Evolutionary conservation across 2,888 invertebrate genomes (phyloP), one percentile per base, ranked within the genome.

Genomic region (Elysia crispata): DNA sequence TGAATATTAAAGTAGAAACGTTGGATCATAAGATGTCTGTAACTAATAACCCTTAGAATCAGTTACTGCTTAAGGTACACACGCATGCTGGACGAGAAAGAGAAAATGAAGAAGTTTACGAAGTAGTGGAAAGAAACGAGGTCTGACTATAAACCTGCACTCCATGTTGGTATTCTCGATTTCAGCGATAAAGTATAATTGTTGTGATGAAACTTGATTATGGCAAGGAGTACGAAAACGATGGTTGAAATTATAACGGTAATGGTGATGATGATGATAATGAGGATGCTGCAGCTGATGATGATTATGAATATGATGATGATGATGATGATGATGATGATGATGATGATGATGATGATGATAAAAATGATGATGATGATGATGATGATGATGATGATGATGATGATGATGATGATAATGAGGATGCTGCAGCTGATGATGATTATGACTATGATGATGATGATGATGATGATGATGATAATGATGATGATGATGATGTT

Each of bases 381-480:
- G 60, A 13, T 60, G 60, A 60, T 60, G 60, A 25, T 60, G 60
- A 60, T 60, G 60, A 60, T 60, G 60, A 60, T 60, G 60, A 60
- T 60, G 60, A 60, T 60, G 60, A 60, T 60, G 60, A 60, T 60
- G 6, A 60, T 41, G n/a, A 25, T 60, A 6, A 25, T 25, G 5
- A 41, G 3, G 41, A 41, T 41, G 41, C 3, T 41, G 60, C 3
- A 8, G 60, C 3, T 60, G 60, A 60, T 60, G 60, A 60, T 60
- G 60, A 60, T 60, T 5, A 60, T 60, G 60, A 60, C 15, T 5
- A 60, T 60, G 60, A 60, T 60, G 60, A 60, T 60, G 60, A 60
- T 60, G 60, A 60, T 60, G 60, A 8, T 60, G 60, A 60, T 60
- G 60, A 60, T 60, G 60, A 60, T 60, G 60, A 60, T 60, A 15